Conservation (phyloP, 2,113 vertebrate genomes). For the Aldabrachelys gigantea region DNA sequence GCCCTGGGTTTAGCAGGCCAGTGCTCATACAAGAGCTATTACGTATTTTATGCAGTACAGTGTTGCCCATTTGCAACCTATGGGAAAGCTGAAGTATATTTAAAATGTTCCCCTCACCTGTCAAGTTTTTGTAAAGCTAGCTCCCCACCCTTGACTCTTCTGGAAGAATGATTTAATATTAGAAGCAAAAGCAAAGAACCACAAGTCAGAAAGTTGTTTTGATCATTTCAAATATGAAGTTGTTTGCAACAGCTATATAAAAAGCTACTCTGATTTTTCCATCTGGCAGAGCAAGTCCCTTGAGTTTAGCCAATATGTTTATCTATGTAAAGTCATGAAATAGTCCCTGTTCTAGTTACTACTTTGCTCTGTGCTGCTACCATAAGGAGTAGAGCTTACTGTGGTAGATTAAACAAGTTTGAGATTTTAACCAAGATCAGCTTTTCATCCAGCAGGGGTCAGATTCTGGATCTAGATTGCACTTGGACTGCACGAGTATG, state of each 20-base stretch:
- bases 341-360: constrained; percentile 58
- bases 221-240: background rate
- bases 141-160: background rate
- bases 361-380: constrained; percentile 51
- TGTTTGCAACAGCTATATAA: background rate
- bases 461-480: background rate
- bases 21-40: background rate
- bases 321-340: constrained; percentile 45
- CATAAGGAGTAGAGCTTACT: constrained; percentile 44
- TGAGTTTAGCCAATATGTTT: constrained; percentile 42
- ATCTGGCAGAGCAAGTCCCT: constrained; percentile 52
- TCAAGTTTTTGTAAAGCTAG: background rate
- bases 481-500: too few species aligned
- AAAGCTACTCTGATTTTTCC: constrained; percentile 8
- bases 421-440: background rate
- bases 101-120: background rate
- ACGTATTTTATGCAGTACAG: background rate
- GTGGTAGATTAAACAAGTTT: background rate
- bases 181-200: background rate
- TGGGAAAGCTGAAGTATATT: background rate
- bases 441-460: background rate
- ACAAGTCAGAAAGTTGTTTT: background rate
- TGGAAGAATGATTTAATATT: constrained; percentile 22
- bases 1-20: too few species aligned
- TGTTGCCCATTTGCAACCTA: background rate